A percentile compares a stretch with the other conserved stretches of the same genome.
phyloP scores from a whole-genome alignment of 2,888 invertebrate species.

The Flabesymbios commensalis region DNA sequence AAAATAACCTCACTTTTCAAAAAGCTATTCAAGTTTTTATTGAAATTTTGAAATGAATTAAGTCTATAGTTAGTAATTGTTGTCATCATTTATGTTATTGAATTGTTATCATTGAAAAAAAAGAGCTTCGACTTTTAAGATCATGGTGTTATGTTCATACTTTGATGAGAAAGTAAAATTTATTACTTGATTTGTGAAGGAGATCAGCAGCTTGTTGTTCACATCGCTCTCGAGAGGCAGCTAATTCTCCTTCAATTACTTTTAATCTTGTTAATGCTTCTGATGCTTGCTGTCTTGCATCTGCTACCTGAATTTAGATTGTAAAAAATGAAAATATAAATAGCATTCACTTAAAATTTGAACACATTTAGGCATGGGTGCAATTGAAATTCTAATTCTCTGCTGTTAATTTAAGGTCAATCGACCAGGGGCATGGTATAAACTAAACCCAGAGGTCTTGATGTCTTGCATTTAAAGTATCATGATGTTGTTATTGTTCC shows the following conservation, averaged over 20 bases:
- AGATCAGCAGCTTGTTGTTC: slow-evolving; percentile 52
- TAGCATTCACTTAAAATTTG: too few relatives aligned
- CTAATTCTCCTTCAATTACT: slow-evolving; percentile 47
- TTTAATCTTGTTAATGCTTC: slow-evolving; percentile 39
- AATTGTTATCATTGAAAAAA: not conserved
- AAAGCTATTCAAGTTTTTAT: not conserved
- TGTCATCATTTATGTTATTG: not conserved
- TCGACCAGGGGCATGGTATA: too few relatives aligned
- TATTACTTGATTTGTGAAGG: slow-evolving; percentile 53
- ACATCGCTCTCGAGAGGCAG: slow-evolving; percentile 47
- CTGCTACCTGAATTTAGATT: too few relatives aligned
- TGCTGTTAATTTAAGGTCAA: too few relatives aligned
- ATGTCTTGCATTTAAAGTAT: too few relatives aligned
- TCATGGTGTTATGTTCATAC: not conserved
- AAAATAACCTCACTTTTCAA: not conserved
- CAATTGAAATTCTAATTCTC: too few relatives aligned
- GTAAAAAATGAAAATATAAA: too few relatives aligned
- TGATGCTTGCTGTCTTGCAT: slow-evolving; percentile 39
- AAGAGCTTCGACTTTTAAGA: not conserved
- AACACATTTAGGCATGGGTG: too few relatives aligned
- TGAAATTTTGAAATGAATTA: too few relatives aligned
- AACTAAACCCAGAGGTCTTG: too few relatives aligned
- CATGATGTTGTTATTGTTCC: too few relatives aligned
- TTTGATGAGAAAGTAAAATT: not conserved
- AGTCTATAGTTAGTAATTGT: not conserved